A percentile compares a stretch with the other conserved stretches of the same genome.
Evolutionary conservation across 1,140 invertebrate genomes (phyloP).

Genomic region (Aphelinus atriplicis): DNA sequence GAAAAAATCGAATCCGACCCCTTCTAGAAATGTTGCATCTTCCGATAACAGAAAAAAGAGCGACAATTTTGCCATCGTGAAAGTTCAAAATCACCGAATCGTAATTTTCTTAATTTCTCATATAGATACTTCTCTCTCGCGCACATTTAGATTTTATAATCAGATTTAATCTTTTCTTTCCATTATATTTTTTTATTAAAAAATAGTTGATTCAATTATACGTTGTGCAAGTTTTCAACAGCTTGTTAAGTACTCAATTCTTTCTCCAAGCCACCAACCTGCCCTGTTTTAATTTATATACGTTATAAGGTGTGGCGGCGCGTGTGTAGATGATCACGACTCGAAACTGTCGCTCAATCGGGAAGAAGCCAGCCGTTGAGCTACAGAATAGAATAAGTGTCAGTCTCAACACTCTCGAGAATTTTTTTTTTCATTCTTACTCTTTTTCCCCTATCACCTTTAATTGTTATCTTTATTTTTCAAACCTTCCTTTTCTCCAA

Average conservation of each 20-base stretch:
- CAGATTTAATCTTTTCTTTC: conserved; percentile 35
- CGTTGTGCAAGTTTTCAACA: conserved; percentile 17
- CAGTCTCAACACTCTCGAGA: conserved; percentile 54
- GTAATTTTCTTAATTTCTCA: conserved; percentile 28
- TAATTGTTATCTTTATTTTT: conserved; percentile 24
- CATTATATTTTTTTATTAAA: conserved; percentile 39
- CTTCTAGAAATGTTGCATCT: conserved; percentile 8
- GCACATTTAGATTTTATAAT: conserved; percentile 35
- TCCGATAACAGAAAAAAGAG: conserved; percentile 19
- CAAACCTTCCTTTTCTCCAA: conserved; percentile 41
- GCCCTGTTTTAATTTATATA: conserved; percentile 29
- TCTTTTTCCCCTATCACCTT: conserved; percentile 6
- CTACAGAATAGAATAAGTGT: conserved; percentile 42
- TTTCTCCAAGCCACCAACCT: conserved; percentile 17
- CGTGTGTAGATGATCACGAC: conserved; percentile 44
- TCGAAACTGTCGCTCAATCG: conserved; percentile 43
- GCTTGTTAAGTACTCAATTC: conserved; percentile 18
- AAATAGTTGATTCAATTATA: conserved; percentile 39
- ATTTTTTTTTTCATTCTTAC: conserved; percentile 22
- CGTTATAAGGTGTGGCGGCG: conserved; percentile 38
- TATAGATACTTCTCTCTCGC: conserved; percentile 25
- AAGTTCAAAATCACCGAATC: conserved; percentile 39
- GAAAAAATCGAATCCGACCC: conserved; percentile 35
- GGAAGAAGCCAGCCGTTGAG: conserved; percentile 41
- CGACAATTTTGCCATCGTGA: conserved; percentile 32